Evolutionary conservation across 2,797 vertebrate species (phyloP).

Genomic region (Myripristis murdjan): DNA sequence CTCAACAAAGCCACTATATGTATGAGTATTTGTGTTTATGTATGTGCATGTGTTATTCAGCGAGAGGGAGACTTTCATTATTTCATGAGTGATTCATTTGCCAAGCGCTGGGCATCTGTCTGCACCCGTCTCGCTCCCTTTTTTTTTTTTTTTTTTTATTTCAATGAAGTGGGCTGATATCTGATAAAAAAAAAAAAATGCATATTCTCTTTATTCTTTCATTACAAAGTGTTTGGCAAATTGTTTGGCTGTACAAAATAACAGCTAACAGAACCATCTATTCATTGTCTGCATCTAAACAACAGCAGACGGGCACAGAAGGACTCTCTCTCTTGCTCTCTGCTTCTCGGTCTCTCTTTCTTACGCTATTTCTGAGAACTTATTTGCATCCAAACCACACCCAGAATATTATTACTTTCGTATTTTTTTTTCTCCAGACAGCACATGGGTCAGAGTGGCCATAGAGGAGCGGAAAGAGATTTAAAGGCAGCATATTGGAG

Average conservation of each 20-base stretch:
- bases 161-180: constrained; percentile 6
- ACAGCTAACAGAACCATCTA: neutral
- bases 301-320: constrained; percentile 14
- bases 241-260: neutral
- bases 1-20: neutral
- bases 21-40: neutral
- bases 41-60: constrained; percentile 5
- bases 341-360: neutral
- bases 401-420: neutral
- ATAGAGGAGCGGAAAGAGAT: constrained; percentile 29
- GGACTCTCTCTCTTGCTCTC: neutral
- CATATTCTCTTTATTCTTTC: constrained; percentile 1
- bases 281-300: constrained; percentile 14
- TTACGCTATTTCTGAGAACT: neutral
- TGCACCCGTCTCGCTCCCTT: neutral
- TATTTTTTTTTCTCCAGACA: neutral
- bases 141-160: too few relatives aligned
- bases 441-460: constrained; percentile 3
- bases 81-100: constrained; percentile 7
- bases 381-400: neutral
- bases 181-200: constrained; percentile 8
- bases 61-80: neutral
- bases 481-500: constrained; percentile 22
- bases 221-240: neutral
- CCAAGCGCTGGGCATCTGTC: neutral